These are phyloP conservation scores for Urocynchramus pylzowi DNA, from an alignment of 2,113 vertebrate species.

Conservation along the genomic window DNA sequence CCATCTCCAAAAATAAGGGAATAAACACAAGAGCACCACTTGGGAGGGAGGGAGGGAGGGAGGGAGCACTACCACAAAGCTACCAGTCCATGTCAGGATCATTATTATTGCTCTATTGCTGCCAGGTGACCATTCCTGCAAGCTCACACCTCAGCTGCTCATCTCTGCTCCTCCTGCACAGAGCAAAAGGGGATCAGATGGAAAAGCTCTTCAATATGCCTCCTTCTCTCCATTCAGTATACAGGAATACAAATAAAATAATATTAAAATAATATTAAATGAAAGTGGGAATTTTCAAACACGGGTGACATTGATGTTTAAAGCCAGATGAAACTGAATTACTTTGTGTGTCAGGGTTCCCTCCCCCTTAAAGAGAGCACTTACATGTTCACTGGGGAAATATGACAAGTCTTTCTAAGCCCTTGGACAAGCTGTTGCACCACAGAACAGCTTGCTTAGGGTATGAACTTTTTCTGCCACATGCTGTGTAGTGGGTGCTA, in stretches of 20 bases:
- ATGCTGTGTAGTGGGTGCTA: neutral
- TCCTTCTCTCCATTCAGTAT: neutral
- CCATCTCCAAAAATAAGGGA: neutral
- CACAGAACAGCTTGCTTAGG: neutral
- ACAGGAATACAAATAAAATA: neutral
- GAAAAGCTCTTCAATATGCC: neutral
- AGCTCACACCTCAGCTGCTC: neutral
- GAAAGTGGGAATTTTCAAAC: neutral
- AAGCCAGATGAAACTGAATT: neutral
- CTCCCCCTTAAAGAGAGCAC: neutral
- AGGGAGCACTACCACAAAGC: rapidly evolving
- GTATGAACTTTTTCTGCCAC: neutral
- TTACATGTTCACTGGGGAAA: neutral
- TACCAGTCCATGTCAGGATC: neutral
- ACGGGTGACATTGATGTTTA: rapidly evolving
- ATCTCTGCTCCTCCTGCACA: neutral
- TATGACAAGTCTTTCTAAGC: neutral
- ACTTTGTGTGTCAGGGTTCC: neutral
- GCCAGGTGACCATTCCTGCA: rapidly evolving
- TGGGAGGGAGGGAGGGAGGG: neutral
- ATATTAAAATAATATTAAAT: too few relatives aligned
- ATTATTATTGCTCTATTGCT: neutral
- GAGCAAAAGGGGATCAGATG: rapidly evolving
- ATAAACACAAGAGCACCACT: neutral
- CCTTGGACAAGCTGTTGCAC: rapidly evolving